A percentile compares a stretch with the other conserved stretches of the same genome.
phyloP scores from a whole-genome alignment of 2,797 vertebrate species.

The Eutrigla gurnardus region DNA sequence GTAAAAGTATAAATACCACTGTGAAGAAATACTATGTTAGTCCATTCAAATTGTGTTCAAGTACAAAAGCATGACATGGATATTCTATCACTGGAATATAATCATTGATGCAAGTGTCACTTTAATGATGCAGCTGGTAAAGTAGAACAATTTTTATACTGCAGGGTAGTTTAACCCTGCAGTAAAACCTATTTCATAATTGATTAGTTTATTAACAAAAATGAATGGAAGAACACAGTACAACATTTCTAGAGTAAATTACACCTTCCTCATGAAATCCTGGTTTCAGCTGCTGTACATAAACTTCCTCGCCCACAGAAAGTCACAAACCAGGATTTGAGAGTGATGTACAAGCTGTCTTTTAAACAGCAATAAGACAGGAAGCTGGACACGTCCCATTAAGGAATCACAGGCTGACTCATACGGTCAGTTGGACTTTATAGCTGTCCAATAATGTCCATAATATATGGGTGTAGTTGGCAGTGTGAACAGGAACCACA shows the following conservation, averaged over 20 bases:
- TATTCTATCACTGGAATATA: neutral
- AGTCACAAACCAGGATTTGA: neutral
- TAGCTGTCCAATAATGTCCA: conserved; percentile 8
- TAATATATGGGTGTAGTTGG: neutral
- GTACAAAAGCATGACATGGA: neutral
- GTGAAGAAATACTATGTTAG: no score
- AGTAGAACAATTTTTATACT: neutral
- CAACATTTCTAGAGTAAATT: neutral
- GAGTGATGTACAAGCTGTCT: neutral
- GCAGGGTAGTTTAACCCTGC: neutral
- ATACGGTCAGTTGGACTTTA: conserved; percentile 2
- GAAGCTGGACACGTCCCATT: conserved; percentile 4
- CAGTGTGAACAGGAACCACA: neutral
- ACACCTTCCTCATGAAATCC: neutral
- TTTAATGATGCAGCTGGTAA: neutral
- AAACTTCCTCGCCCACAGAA: neutral
- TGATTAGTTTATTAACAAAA: neutral
- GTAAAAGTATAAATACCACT: neutral
- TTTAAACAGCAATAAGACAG: neutral
- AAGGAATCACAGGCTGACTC: neutral
- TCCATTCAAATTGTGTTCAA: neutral
- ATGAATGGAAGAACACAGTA: neutral
- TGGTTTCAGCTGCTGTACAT: neutral
- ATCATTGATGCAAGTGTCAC: neutral
- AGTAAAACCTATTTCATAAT: neutral